These are phyloP conservation scores for Sebastes schlegelii DNA, from an alignment of 2,113 vertebrate genomes.

Conservation along the genomic window DNA sequence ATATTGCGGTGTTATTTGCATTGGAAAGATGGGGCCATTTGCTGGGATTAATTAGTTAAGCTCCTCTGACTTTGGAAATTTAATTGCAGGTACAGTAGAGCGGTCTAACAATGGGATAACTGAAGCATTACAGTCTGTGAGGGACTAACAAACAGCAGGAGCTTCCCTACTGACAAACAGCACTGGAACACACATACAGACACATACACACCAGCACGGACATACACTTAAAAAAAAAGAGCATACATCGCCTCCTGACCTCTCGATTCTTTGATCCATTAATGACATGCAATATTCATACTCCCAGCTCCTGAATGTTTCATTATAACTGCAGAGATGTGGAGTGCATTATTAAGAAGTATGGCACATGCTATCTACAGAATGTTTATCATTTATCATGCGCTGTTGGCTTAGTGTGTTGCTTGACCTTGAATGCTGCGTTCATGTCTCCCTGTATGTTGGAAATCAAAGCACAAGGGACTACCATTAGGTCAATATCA, in stretches of 20 bases:
- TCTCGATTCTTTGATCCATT: constrained; percentile 69
- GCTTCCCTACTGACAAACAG: constrained; percentile 44
- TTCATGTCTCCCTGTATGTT: constrained; percentile 21
- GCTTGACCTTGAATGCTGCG: constrained; percentile 59
- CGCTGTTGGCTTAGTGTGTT: constrained; percentile 21
- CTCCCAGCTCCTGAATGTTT: constrained; percentile 69
- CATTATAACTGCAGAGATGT: constrained; percentile 61
- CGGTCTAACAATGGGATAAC: constrained; percentile 70
- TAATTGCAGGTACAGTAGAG: constrained; percentile 79
- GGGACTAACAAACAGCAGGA: constrained; percentile 63
- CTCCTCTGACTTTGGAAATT: constrained; percentile 77
- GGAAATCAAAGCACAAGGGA: constrained; percentile 48
- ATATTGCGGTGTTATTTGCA: constrained; percentile 69
- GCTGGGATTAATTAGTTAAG: constrained; percentile 78
- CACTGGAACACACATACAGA: constrained; percentile 2
- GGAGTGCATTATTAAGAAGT: constrained; percentile 65
- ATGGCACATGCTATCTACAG: constrained; percentile 30
- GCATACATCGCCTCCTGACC: constrained; percentile 48
- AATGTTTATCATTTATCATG: constrained; percentile 68
- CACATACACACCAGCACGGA: background rate
- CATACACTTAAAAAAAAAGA: background rate
- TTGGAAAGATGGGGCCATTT: constrained; percentile 65
- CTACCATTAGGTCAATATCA: constrained; percentile 36
- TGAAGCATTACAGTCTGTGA: constrained; percentile 70
- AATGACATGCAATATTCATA: constrained; percentile 77